These are phyloP conservation scores for Myotis brandtii DNA, from an alignment of 2,113 vertebrate genomes.

Conservation along the genomic window DNA sequence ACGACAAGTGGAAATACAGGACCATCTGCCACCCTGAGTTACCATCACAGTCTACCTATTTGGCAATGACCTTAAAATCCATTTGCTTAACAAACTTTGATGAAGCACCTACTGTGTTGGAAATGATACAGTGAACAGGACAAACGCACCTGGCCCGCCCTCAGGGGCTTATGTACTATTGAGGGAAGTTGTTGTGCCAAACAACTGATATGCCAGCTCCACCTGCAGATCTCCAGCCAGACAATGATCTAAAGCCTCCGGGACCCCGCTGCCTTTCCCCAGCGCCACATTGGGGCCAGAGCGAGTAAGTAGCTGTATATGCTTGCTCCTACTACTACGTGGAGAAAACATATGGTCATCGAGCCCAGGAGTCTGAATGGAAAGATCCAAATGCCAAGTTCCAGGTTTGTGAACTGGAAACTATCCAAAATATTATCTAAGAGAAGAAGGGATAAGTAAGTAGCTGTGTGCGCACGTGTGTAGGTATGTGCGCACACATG, in stretches of 20 bases:
- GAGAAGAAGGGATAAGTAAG: background rate
- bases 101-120: background rate
- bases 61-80: background rate
- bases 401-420: background rate
- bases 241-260: background rate
- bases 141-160: background rate
- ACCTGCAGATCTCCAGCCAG: background rate
- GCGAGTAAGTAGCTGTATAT: background rate
- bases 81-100: background rate
- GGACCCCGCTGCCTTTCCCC: background rate
- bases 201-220: too few species aligned
- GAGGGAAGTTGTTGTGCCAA: background rate
- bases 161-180: background rate
- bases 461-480: background rate
- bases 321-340: background rate
- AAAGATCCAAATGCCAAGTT: background rate
- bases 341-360: background rate
- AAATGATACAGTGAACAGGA: background rate
- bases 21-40: background rate
- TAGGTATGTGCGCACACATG: too few species aligned
- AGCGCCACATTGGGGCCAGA: background rate
- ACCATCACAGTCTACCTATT: background rate
- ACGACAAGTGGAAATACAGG: background rate
- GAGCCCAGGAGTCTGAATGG: background rate
- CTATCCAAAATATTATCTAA: background rate